A percentile compares a stretch with the other conserved stretches of the same genome.
Conservation (phyloP, 2,888 invertebrate genomes). For the Habroteleia sp. region DNA sequence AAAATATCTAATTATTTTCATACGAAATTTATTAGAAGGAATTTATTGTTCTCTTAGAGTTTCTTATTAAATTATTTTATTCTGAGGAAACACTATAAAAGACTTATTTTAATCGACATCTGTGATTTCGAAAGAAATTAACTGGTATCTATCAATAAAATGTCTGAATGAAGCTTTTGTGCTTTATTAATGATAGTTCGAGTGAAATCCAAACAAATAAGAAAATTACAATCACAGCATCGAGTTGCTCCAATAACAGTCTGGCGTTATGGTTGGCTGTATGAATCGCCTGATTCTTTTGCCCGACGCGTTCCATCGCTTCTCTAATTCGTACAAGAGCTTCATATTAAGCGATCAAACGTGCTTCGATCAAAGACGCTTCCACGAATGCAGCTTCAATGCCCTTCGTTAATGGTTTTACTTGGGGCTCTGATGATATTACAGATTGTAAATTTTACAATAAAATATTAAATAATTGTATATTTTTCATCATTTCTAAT, state of each 20-base stretch:
- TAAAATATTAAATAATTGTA: constrained; percentile 29
- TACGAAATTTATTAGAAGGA: too few relatives aligned
- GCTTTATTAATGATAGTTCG: constrained; percentile 18
- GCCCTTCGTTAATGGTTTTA: constrained; percentile 89
- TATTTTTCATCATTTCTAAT: too few relatives aligned
- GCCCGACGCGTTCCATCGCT: constrained; percentile 94
- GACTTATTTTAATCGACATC: constrained; percentile 20
- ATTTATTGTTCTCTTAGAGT: background rate
- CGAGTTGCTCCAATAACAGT: constrained; percentile 89
- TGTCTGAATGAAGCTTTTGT: constrained; percentile 27
- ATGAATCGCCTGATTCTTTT: constrained; percentile 93
- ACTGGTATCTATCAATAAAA: constrained; percentile 14
- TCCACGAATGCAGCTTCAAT: constrained; percentile 89
- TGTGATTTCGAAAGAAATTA: constrained; percentile 16
- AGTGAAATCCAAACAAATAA: constrained; percentile 34
- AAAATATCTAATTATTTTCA: too few relatives aligned
- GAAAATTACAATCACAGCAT: constrained; percentile 86
- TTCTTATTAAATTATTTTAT: background rate
- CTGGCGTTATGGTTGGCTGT: constrained; percentile 93
- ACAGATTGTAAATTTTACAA: constrained; percentile 95
- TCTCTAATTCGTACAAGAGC: constrained; percentile 92
- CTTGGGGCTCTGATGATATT: constrained; percentile 91
- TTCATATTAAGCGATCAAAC: constrained; percentile 90
- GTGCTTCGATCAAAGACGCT: constrained; percentile 87
- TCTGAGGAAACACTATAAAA: background rate